Percentiles rank a stretch among this genome's conserved stretches.
Evolutionary conservation across 2,888 invertebrate genomes (phyloP).

Genomic region (Diarsia dahlii): DNA sequence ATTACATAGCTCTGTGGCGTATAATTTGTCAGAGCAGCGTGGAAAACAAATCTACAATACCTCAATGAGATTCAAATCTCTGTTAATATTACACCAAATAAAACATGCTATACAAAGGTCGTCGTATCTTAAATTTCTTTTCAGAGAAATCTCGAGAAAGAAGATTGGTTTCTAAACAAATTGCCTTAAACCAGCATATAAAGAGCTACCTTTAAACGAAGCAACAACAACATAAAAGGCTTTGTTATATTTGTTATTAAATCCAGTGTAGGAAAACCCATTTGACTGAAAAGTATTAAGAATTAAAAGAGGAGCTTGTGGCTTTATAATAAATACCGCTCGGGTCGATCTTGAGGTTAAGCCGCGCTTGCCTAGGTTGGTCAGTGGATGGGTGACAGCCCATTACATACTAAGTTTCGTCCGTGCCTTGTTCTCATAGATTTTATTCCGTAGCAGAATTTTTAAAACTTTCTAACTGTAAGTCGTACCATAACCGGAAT

Average conservation of each 20-base stretch:
- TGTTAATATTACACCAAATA: conserved; percentile 14
- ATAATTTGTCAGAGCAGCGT: not conserved
- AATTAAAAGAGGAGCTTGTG: not conserved
- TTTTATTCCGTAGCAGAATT: too few relatives aligned
- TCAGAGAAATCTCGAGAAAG: conserved; percentile 10
- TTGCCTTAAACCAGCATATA: not conserved
- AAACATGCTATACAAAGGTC: conserved; percentile 2
- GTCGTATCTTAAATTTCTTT: conserved; percentile 22
- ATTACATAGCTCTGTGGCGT: too few relatives aligned
- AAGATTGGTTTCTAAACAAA: conserved; percentile 29
- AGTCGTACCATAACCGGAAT: too few relatives aligned
- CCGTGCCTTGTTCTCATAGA: too few relatives aligned
- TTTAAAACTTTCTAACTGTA: too few relatives aligned
- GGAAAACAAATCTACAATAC: not conserved
- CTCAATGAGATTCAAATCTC: conserved; percentile 14
- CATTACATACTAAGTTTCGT: too few relatives aligned
- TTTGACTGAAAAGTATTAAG: not conserved
- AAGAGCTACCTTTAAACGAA: not conserved
- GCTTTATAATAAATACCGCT: too few relatives aligned
- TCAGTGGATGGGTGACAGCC: too few relatives aligned
- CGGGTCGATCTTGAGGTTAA: too few relatives aligned
- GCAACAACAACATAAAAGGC: not conserved
- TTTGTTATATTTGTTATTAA: conserved; percentile 15
- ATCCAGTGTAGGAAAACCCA: conserved; percentile 6
- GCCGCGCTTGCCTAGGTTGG: too few relatives aligned